Percentiles rank a stretch among this genome's conserved stretches.
These are phyloP conservation scores for Drosophila kambysellisi DNA, from an alignment of 2,888 invertebrate genomes.

Conservation along the genomic window DNA sequence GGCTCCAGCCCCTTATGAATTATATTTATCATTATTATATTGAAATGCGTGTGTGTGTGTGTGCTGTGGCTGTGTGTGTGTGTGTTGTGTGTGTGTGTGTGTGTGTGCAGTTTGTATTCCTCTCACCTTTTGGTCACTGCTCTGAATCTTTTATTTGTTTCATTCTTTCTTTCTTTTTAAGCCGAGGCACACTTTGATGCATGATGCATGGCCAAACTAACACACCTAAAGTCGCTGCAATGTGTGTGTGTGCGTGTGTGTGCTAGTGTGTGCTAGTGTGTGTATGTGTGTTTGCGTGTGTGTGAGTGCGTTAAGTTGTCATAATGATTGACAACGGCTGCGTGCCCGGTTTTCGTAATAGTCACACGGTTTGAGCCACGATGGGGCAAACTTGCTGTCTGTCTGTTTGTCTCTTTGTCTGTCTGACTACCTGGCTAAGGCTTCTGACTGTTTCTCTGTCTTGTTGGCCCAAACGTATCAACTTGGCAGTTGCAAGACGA, in stretches of 20 bases:
- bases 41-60: conserved; percentile 42
- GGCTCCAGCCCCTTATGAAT: conserved; percentile 54
- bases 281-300: conserved; percentile 28
- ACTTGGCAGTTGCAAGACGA: conserved; percentile 13
- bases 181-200: conserved; percentile 36
- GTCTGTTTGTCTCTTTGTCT: not conserved
- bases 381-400: conserved; percentile 1
- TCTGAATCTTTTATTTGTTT: conserved; percentile 9
- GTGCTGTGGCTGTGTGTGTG: conserved; percentile 2
- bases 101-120: not conserved
- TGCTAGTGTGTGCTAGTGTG: conserved; percentile 4
- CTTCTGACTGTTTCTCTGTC: not conserved
- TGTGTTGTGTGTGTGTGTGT: not conserved
- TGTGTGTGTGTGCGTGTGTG: not conserved
- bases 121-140: conserved; percentile 29
- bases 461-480: conserved; percentile 19
- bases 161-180: conserved; percentile 12
- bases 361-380: conserved; percentile 12
- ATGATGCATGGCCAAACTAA: conserved; percentile 34
- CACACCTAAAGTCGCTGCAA: conserved; percentile 8
- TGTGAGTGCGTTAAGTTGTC: conserved; percentile 67
- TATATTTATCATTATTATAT: conserved; percentile 71
- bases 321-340: conserved; percentile 80
- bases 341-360: conserved; percentile 69
- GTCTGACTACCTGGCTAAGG: not conserved